These are phyloP conservation scores for Plotosus lineatus DNA, from an alignment of 2,113 vertebrate species.

Conservation along the genomic window DNA sequence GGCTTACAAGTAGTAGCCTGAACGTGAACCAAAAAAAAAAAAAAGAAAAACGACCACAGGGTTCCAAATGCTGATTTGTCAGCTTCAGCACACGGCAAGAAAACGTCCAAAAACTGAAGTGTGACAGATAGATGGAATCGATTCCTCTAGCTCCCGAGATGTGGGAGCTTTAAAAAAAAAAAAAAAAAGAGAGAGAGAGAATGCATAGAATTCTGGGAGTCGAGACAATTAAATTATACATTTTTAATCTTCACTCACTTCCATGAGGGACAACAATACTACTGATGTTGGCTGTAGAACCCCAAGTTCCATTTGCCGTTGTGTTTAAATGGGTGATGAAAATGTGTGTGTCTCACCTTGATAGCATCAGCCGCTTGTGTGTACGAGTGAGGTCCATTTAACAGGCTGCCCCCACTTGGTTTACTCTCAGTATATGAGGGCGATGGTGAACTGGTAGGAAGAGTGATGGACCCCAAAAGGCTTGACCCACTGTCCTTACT, in stretches of 20 bases:
- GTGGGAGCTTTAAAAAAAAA: too few species aligned
- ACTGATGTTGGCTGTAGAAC: background rate
- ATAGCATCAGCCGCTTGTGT: conserved; percentile 74
- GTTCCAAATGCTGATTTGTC: too few species aligned
- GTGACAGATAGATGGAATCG: too few species aligned
- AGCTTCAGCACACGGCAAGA: too few species aligned
- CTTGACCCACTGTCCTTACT: conserved; percentile 83
- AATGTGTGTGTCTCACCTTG: conserved; percentile 72
- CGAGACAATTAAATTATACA: background rate
- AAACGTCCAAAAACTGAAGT: too few species aligned
- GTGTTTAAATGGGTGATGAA: background rate
- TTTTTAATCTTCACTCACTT: background rate
- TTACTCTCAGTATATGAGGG: conserved; percentile 83
- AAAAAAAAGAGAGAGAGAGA: too few species aligned
- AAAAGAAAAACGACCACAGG: too few species aligned
- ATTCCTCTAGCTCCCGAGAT: too few species aligned
- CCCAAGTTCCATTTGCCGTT: background rate
- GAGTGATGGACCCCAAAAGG: conserved; percentile 77
- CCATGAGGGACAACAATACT: background rate
- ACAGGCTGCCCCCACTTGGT: conserved; percentile 68
- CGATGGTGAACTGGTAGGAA: conserved; percentile 80
- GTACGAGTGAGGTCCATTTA: conserved; percentile 85
- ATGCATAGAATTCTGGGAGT: background rate
- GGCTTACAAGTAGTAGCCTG: too few species aligned
- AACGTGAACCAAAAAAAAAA: too few species aligned